Conservation (phyloP, 92 coral and sea anemone genomes). For the Desmophyllum pertusum region DNA sequence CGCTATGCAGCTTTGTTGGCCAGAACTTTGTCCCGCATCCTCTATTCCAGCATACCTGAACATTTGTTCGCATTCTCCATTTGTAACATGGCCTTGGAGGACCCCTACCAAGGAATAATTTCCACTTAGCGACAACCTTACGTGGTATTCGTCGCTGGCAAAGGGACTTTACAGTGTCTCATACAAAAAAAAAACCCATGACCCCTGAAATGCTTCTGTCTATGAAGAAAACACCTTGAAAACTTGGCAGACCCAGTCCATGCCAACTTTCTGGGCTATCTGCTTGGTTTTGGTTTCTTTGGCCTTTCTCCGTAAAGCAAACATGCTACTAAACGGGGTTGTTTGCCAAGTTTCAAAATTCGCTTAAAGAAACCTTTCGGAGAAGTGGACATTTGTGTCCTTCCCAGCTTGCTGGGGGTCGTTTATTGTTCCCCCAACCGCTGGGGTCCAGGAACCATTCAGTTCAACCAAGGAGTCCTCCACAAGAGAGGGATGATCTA, state of each 20-base stretch:
- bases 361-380: background rate
- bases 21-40: constrained; percentile 28
- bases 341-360: background rate
- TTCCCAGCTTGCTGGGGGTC: constrained; percentile 30
- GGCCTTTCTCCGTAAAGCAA: background rate
- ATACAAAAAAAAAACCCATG: constrained; percentile 18
- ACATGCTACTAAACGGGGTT: background rate
- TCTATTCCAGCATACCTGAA: constrained; percentile 35
- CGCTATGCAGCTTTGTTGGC: constrained; percentile 11
- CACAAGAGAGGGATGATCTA: no score
- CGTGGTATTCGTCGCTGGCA: constrained; percentile 24
- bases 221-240: constrained; percentile 18
- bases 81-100: constrained; percentile 38
- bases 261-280: constrained; percentile 45
- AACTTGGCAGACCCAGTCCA: constrained; percentile 31
- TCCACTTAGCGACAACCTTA: constrained; percentile 41
- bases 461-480: constrained; percentile 28
- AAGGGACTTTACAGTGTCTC: constrained; percentile 22
- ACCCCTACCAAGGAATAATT: constrained; percentile 45
- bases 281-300: constrained; percentile 5
- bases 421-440: constrained; percentile 37
- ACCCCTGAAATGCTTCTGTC: constrained; percentile 26
- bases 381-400: constrained; percentile 29
- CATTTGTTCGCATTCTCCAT: constrained; percentile 44
- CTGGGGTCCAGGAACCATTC: constrained; percentile 36